A percentile compares a stretch with the other conserved stretches of the same genome.
Conservation (phyloP, 2,113 vertebrate species). For the Carassius carassius region DNA sequence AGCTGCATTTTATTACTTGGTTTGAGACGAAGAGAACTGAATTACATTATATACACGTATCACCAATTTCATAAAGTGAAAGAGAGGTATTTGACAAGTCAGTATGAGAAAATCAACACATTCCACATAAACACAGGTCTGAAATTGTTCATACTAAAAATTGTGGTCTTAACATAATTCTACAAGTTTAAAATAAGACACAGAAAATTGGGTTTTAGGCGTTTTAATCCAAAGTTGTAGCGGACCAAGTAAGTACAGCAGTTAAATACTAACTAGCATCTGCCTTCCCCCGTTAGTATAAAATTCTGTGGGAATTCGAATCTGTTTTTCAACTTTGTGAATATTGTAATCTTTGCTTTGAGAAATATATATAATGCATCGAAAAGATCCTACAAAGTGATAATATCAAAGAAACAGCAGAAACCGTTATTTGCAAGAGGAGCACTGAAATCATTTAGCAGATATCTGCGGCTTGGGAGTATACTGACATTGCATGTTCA, state of each 20-base stretch:
- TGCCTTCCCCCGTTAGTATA: slow-evolving; percentile 45
- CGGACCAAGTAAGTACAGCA: slow-evolving; percentile 77
- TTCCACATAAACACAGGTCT: not conserved
- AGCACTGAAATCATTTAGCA: not conserved
- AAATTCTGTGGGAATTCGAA: not conserved
- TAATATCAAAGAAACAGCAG: not conserved
- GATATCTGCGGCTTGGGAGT: not conserved
- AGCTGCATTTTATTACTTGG: not conserved
- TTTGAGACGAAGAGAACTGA: not conserved
- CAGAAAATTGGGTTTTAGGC: slow-evolving; percentile 52
- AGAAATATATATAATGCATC: slow-evolving; percentile 23
- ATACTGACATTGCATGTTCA: not conserved
- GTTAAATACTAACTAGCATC: slow-evolving; percentile 68
- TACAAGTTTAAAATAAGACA: slow-evolving; percentile 19
- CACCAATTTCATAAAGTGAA: not conserved
- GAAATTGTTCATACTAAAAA: not conserved
- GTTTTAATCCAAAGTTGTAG: slow-evolving; percentile 86
- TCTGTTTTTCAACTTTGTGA: not conserved
- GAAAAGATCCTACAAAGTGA: not conserved
- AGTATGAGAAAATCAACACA: not conserved
- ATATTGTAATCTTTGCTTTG: slow-evolving; percentile 52
- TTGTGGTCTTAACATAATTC: not conserved
- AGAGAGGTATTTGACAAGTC: not conserved
- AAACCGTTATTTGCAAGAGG: not conserved
- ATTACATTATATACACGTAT: not conserved